Evolutionary conservation across 2,113 vertebrate genomes (phyloP).

Genomic region (Lepisosteus osseus): DNA sequence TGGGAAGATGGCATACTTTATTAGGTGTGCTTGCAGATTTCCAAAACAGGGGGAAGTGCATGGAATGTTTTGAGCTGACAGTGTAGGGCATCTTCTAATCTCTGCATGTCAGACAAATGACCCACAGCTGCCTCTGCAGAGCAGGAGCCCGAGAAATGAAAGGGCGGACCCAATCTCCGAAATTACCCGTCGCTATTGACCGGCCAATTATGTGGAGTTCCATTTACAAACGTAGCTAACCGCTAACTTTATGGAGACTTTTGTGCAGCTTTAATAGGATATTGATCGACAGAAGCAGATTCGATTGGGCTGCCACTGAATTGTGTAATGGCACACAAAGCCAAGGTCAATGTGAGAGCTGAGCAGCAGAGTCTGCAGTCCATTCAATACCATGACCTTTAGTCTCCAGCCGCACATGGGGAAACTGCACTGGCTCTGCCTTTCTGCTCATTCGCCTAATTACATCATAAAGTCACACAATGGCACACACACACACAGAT

Average conservation of each 20-base stretch:
- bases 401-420: constrained; percentile 31
- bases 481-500: neutral
- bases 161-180: constrained; percentile 61
- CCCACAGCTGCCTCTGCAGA: neutral
- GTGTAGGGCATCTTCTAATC: neutral
- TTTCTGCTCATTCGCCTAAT: constrained; percentile 34
- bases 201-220: constrained; percentile 84
- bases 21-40: no score
- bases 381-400: constrained; percentile 49
- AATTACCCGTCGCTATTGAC: constrained; percentile 81
- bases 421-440: constrained; percentile 25
- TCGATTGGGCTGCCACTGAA: constrained; percentile 91
- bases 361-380: constrained; percentile 30
- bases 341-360: constrained; percentile 81
- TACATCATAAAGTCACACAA: constrained; percentile 12
- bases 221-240: constrained; percentile 89
- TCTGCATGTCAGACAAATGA: neutral
- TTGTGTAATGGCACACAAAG: constrained; percentile 90
- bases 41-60: no score
- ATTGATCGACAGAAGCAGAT: constrained; percentile 96
- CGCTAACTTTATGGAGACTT: constrained; percentile 88
- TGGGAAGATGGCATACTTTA: no score
- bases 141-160: constrained; percentile 24
- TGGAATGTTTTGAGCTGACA: no score
- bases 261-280: constrained; percentile 96